These are phyloP conservation scores for Pleuronectes platessa DNA, from an alignment of 2,113 vertebrate species.

Conservation along the genomic window DNA sequence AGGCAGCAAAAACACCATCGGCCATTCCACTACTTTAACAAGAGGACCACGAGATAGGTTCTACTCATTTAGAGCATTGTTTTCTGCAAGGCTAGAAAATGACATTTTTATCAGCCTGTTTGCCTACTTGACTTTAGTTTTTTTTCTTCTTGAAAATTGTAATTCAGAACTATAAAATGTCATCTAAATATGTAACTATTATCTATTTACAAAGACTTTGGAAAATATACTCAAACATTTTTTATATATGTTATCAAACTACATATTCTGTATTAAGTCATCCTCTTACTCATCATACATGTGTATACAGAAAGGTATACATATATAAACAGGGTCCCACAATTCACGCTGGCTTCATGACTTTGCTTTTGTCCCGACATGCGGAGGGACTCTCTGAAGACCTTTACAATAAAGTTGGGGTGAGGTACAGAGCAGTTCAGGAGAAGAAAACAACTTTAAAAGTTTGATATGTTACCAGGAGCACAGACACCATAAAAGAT, in stretches of 20 bases:
- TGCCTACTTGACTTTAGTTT: conserved; percentile 23
- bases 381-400: background rate
- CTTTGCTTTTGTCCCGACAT: background rate
- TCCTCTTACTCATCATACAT: too few relatives aligned
- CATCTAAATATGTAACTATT: too few relatives aligned
- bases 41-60: conserved; percentile 42
- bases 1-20: conserved; percentile 52
- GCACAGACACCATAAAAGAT: background rate
- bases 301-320: too few relatives aligned
- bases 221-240: too few relatives aligned
- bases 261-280: too few relatives aligned
- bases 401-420: background rate
- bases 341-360: background rate
- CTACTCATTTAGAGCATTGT: conserved; percentile 26
- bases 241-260: too few relatives aligned
- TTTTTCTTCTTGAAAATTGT: too few relatives aligned
- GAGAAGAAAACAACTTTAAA: background rate
- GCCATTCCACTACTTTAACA: conserved; percentile 42
- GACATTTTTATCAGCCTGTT: conserved; percentile 49
- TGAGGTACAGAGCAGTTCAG: background rate
- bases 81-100: conserved; percentile 28
- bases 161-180: too few relatives aligned
- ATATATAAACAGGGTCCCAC: background rate
- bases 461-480: background rate
- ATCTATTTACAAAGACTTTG: too few relatives aligned